These are phyloP conservation scores for Microplitis deprimator DNA, from an alignment of 2,888 invertebrate genomes.

Conservation along the genomic window DNA sequence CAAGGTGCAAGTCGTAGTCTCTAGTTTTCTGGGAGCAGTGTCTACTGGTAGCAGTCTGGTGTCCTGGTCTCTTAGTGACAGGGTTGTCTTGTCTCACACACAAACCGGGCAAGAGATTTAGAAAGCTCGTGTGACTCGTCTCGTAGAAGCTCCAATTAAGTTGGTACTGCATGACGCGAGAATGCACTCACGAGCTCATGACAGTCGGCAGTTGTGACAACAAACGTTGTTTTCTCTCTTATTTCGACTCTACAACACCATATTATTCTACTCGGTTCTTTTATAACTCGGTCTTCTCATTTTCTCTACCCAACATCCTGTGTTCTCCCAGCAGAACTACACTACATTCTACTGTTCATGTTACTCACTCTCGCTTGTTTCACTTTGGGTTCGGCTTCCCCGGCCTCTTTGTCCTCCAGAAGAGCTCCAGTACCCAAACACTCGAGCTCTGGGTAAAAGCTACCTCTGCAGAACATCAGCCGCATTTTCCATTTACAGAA, in stretches of 20 bases:
- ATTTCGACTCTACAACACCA: background rate
- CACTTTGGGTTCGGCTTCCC: conserved; percentile 10
- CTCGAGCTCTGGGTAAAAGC: background rate
- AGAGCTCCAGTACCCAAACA: background rate
- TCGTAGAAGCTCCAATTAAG: conserved; percentile 49
- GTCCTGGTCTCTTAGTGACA: too few relatives aligned
- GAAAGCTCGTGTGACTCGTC: conserved; percentile 19
- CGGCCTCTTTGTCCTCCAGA: background rate
- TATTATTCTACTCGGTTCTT: background rate
- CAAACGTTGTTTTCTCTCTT: conserved; percentile 24
- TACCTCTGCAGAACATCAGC: background rate
- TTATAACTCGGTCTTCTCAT: background rate
- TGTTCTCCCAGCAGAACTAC: too few relatives aligned
- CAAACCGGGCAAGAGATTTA: background rate
- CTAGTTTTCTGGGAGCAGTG: too few relatives aligned
- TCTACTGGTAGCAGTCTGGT: too few relatives aligned
- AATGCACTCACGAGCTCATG: conserved; percentile 45
- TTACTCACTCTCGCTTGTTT: background rate
- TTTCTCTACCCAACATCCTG: background rate
- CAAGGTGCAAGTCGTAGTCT: too few relatives aligned
- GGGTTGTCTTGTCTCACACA: background rate
- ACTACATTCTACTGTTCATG: background rate
- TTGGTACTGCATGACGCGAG: conserved; percentile 49
- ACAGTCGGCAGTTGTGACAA: conserved; percentile 30
- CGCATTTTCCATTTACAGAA: background rate